Base-by-base conservation (phyloP, 2,888 invertebrate genomes). In the Vanessa cardui region DNA sequence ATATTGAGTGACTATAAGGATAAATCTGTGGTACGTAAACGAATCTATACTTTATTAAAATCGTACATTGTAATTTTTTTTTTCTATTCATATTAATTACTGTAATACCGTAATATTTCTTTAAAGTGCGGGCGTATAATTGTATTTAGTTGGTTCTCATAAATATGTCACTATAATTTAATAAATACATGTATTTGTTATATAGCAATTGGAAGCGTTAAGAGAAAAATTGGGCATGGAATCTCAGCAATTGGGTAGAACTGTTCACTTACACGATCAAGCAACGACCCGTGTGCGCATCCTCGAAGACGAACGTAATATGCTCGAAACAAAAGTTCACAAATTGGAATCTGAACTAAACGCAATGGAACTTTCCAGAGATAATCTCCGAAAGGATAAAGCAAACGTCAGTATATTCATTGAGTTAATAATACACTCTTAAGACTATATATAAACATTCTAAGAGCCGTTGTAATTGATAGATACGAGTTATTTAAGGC, bases 301-400 rank as follows among this genome's bases (percentile, higher is more conserved):
- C 63, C 87, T 96, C n/a, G 96, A 97, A 76, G 95, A 96, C 64
- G 97, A 98, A 78, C 95, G 96, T 73, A 94, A 94, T 60, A 94
- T 95, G 74, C 87, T 97, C 31, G 96, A 97, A 76, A 94, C 95
- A 60, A 95, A 96, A 70, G 90, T 98, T 66, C 96, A 96, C 78
- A 96, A 97, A 80, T 91, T 96, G 18, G 97, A 98, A 78, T 94
- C 95, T 0, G 98, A 98, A 81, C 93, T 98, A 44, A 95, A 95
- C 67, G 93, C 96, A 0, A 93, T 94, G 47, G 97, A 97, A 80
- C 88, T 96, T 6, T 93, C 96, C 12, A 94, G 95, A 74, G 97
- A 97, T 75, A 94, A 94, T 46, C 88, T 97, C 47, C 94, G 95
- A 69, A 94, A 95, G 76, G 97, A 97, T 81, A 97, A 97, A 84